Evolutionary conservation across 2,888 invertebrate genomes (phyloP).

Genomic region (Eupithecia insigniata): DNA sequence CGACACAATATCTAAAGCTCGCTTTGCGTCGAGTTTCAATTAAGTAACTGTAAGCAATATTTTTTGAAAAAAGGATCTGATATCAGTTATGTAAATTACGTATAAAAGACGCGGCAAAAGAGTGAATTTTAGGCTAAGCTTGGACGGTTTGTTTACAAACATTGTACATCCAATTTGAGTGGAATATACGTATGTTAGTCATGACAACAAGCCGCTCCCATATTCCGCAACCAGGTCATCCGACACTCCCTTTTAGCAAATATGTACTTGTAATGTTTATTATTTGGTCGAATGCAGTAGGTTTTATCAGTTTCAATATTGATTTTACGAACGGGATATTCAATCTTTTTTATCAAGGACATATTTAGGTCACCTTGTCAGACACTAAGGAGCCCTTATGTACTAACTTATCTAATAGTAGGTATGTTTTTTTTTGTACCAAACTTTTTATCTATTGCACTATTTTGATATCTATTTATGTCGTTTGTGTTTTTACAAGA

Average conservation of each 20-base stretch:
- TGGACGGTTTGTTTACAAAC: too few relatives aligned
- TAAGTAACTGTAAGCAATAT: too few relatives aligned
- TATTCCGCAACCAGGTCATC: constrained; percentile 64
- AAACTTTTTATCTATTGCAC: constrained; percentile 25
- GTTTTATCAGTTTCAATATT: constrained; percentile 51
- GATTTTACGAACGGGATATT: constrained; percentile 32
- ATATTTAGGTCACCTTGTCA: constrained; percentile 41
- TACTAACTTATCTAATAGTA: constrained; percentile 19
- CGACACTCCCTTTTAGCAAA: constrained; percentile 51
- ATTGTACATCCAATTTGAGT: too few relatives aligned
- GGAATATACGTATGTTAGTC: constrained; percentile 6
- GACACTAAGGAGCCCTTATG: constrained; percentile 41
- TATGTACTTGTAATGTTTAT: constrained; percentile 33
- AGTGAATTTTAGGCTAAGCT: too few relatives aligned
- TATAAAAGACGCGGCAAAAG: too few relatives aligned
- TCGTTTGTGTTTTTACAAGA: background rate
- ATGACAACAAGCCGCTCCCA: constrained; percentile 34
- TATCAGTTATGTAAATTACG: too few relatives aligned
- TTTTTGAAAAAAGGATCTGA: too few relatives aligned
- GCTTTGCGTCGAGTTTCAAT: too few relatives aligned
- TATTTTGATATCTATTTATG: constrained; percentile 6
- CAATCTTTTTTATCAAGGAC: constrained; percentile 42
- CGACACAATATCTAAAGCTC: too few relatives aligned
- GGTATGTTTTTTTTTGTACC: constrained; percentile 14
- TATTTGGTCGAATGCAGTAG: constrained; percentile 21